Conservation (phyloP, 1,140 invertebrate genomes). For the Drosophila kepulauana region DNA sequence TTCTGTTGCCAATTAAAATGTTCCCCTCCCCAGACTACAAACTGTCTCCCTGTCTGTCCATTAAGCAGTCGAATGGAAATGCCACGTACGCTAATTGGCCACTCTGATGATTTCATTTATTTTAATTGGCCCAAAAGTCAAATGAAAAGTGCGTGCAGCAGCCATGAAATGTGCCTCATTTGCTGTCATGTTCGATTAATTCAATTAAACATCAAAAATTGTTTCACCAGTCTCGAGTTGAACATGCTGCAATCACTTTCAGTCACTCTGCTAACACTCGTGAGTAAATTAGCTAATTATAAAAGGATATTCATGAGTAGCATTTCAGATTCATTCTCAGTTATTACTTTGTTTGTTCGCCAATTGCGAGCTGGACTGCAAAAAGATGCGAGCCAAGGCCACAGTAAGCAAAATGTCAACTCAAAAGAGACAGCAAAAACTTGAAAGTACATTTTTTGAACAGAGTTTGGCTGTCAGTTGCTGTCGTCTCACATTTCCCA, state of each 20-base stretch:
- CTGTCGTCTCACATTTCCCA: conserved; percentile 59
- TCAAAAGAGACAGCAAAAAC: background rate
- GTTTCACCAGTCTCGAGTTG: background rate
- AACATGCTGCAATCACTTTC: conserved; percentile 27
- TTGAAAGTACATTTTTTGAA: background rate
- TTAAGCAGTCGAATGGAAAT: conserved; percentile 21
- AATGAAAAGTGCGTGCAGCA: conserved; percentile 24
- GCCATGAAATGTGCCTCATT: conserved; percentile 35
- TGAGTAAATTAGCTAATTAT: conserved; percentile 15
- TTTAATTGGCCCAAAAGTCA: conserved; percentile 43
- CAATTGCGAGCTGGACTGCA: conserved; percentile 43
- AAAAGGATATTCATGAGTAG: background rate
- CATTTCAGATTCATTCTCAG: conserved; percentile 20
- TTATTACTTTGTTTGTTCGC: conserved; percentile 6
- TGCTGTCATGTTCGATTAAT: conserved; percentile 32
- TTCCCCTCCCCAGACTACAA: background rate
- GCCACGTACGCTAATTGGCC: conserved; percentile 42
- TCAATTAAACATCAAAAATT: conserved; percentile 30
- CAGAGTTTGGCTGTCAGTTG: conserved; percentile 58
- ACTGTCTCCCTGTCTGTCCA: background rate
- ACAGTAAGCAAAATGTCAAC: conserved; percentile 45
- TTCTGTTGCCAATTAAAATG: conserved; percentile 45
- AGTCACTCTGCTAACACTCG: background rate
- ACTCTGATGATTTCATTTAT: conserved; percentile 49
- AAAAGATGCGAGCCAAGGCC: conserved; percentile 31